Evolutionary conservation across 2,888 invertebrate species (phyloP).

Genomic region (Abscondita cerata): DNA sequence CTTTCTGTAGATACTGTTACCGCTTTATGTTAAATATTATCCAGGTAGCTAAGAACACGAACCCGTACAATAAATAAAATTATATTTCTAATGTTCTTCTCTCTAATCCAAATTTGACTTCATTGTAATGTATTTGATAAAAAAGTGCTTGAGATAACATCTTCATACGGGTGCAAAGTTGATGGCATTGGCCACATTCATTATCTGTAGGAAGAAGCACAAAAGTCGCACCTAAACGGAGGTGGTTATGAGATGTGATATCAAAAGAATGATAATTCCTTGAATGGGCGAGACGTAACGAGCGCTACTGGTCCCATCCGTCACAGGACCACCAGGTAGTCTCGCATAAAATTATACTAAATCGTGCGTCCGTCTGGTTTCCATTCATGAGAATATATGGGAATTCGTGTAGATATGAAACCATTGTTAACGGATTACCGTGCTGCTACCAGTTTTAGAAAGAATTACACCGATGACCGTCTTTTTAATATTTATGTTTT

Average conservation of each 20-base stretch:
- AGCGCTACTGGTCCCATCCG: conserved; percentile 57
- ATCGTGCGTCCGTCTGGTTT: conserved; percentile 55
- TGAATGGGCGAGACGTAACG: conserved; percentile 55
- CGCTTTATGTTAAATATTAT: conserved; percentile 1
- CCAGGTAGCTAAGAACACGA: background rate
- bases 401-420: conserved; percentile 56
- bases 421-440: conserved; percentile 58
- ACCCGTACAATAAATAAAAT: conserved; percentile 2
- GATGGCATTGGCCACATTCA: conserved; percentile 27
- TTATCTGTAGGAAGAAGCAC: conserved; percentile 20
- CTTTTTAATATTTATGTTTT: conserved; percentile 21
- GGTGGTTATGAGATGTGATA: conserved; percentile 50
- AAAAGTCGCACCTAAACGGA: conserved; percentile 39
- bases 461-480: conserved; percentile 25
- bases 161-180: conserved; percentile 23
- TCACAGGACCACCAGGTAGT: conserved; percentile 58
- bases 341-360: conserved; percentile 59
- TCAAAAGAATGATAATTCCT: conserved; percentile 56
- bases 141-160: conserved; percentile 15
- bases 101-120: conserved; percentile 24
- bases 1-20: conserved; percentile 1
- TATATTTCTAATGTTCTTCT: background rate
- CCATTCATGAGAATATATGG: conserved; percentile 57
- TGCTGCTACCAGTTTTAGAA: conserved; percentile 56
- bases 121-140: conserved; percentile 18